Evolutionary conservation across 2,113 vertebrate species (phyloP).

Genomic region (Eidolon helvum): DNA sequence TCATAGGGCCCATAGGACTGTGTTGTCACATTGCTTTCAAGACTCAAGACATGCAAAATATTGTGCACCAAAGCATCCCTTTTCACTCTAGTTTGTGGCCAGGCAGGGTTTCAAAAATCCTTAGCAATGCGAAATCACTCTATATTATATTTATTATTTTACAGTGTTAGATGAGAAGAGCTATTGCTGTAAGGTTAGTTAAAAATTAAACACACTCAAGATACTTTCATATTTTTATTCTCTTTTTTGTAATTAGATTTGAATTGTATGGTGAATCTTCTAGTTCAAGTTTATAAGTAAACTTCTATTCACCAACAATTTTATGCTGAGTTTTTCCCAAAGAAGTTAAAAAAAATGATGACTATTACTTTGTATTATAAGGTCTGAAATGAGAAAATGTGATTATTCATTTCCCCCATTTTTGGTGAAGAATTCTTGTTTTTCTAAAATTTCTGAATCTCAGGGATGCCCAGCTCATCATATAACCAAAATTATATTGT

Average conservation of each 20-base stretch:
- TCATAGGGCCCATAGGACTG: background rate
- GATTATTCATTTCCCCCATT: constrained; percentile 1
- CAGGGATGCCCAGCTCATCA: background rate
- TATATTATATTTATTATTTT: constrained; percentile 32
- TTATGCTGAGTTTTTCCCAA: background rate
- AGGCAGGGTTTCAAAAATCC: constrained; percentile 10
- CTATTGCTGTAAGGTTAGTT: constrained; percentile 27
- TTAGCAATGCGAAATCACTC: constrained; percentile 1
- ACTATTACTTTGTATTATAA: constrained; percentile 11
- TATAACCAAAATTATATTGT: background rate
- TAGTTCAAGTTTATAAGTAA: constrained; percentile 10
- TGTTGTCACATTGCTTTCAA: background rate
- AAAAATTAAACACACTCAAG: constrained; percentile 29
- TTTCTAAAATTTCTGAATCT: constrained; percentile 9
- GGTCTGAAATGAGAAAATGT: constrained; percentile 31
- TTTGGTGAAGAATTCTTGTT: background rate
- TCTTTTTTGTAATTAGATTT: constrained; percentile 59
- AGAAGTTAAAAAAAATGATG: background rate
- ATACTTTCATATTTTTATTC: background rate
- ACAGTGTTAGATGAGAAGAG: constrained; percentile 40
- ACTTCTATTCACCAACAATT: constrained; percentile 50
- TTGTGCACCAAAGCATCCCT: background rate
- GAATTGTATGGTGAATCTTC: constrained; percentile 28
- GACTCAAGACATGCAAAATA: background rate
- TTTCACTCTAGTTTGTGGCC: background rate